Evolutionary conservation across 35 echinoderm and acorn worm species (phyloP).

Genomic region (Holothuria glaberrima): DNA sequence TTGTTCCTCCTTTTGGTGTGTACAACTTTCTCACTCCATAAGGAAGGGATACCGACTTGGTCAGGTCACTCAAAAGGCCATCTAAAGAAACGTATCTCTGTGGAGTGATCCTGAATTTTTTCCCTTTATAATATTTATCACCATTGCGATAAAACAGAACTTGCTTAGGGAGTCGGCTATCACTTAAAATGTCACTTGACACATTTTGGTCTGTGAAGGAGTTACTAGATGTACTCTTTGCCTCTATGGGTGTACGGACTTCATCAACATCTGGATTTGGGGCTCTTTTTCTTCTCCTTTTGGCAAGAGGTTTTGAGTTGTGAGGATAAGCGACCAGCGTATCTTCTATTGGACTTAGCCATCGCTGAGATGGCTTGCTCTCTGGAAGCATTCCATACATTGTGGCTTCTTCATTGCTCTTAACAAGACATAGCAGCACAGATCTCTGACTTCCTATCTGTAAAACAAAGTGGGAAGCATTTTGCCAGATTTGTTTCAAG

Average conservation of each 20-base stretch:
- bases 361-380: slow-evolving; percentile 33
- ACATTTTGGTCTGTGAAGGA: background rate
- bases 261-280: background rate
- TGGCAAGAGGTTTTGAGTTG: slow-evolving; percentile 48
- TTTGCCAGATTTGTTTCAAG: no score
- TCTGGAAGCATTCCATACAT: slow-evolving; percentile 58
- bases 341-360: slow-evolving; percentile 19
- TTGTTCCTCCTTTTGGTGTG: slow-evolving; percentile 61
- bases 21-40: slow-evolving; percentile 93
- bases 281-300: background rate
- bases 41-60: slow-evolving; percentile 85
- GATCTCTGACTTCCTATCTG: no score
- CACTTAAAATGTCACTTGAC: slow-evolving; percentile 2
- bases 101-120: slow-evolving; percentile 85
- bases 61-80: slow-evolving; percentile 85
- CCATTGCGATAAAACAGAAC: slow-evolving; percentile 94
- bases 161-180: slow-evolving; percentile 50
- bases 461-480: background rate
- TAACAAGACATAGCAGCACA: background rate
- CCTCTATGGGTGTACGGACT: background rate
- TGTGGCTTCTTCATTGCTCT: slow-evolving; percentile 22
- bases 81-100: slow-evolving; percentile 79
- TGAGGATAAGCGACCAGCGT: slow-evolving; percentile 29
- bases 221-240: background rate
- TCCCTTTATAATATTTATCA: slow-evolving; percentile 89